phyloP scores from a whole-genome alignment of 2,888 invertebrate genomes.

The Acanthosepion lycidas region DNA sequence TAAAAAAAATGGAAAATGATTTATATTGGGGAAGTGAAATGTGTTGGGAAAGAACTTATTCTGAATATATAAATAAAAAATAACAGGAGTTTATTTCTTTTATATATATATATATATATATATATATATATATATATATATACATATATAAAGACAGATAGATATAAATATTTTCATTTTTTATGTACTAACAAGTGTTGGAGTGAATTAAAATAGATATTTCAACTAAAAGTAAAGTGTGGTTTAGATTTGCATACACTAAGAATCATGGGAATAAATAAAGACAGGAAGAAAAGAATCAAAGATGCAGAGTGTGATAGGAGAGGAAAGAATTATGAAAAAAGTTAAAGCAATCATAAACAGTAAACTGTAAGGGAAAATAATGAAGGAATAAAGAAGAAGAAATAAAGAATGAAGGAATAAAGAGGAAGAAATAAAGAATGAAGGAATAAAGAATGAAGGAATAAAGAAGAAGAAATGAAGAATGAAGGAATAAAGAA shows the following conservation, averaged over 20 bases:
- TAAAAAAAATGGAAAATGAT: neutral
- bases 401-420: neutral
- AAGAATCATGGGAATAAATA: neutral
- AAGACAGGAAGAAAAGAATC: neutral
- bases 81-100: neutral
- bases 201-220: neutral
- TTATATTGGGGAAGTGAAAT: neutral
- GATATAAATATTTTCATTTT: neutral
- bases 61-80: neutral
- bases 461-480: neutral
- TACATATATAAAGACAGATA: too few species aligned
- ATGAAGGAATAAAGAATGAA: neutral
- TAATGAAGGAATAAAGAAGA: neutral
- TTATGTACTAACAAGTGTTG: neutral
- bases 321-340: neutral
- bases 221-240: neutral
- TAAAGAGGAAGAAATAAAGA: neutral
- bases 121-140: too few species aligned
- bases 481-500: neutral
- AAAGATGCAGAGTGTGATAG: neutral
- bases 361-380: neutral
- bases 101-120: too few species aligned
- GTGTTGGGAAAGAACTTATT: neutral
- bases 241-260: neutral
- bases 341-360: neutral